Evolutionary conservation across 2,888 invertebrate genomes (phyloP).

Genomic region (Tachina lurida): DNA sequence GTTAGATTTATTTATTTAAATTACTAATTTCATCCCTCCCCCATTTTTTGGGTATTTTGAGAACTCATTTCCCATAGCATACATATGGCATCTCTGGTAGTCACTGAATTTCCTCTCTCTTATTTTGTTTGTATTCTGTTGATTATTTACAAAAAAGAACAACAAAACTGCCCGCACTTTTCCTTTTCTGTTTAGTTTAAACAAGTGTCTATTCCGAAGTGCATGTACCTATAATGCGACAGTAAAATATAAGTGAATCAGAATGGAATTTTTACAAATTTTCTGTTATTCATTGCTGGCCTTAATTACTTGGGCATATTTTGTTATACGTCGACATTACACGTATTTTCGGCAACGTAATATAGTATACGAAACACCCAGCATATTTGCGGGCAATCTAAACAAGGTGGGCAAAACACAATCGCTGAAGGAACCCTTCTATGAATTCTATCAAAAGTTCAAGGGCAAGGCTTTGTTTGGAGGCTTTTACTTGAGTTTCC

Average conservation of each 20-base stretch:
- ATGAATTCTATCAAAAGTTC: constrained; percentile 76
- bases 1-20: too few species aligned
- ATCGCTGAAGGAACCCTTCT: constrained; percentile 74
- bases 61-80: not conserved
- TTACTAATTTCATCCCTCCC: too few species aligned
- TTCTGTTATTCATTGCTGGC: constrained; percentile 56
- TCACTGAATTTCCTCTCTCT: not conserved
- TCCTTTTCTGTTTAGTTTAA: constrained; percentile 26
- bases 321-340: constrained; percentile 69
- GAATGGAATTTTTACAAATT: constrained; percentile 58
- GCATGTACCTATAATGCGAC: not conserved
- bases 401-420: constrained; percentile 74
- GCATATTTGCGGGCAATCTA: constrained; percentile 75
- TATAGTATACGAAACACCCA: constrained; percentile 75
- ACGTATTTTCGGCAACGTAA: constrained; percentile 76
- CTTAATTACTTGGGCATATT: constrained; percentile 44
- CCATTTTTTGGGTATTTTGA: too few species aligned
- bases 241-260: not conserved
- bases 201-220: not conserved
- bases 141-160: not conserved
- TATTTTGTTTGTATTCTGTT: not conserved
- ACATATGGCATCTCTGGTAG: not conserved
- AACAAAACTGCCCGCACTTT: constrained; percentile 1
- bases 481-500: constrained; percentile 77
- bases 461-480: constrained; percentile 76